Evolutionary conservation across 2,797 vertebrate genomes (phyloP).

Genomic region (Capromys pilorides): DNA sequence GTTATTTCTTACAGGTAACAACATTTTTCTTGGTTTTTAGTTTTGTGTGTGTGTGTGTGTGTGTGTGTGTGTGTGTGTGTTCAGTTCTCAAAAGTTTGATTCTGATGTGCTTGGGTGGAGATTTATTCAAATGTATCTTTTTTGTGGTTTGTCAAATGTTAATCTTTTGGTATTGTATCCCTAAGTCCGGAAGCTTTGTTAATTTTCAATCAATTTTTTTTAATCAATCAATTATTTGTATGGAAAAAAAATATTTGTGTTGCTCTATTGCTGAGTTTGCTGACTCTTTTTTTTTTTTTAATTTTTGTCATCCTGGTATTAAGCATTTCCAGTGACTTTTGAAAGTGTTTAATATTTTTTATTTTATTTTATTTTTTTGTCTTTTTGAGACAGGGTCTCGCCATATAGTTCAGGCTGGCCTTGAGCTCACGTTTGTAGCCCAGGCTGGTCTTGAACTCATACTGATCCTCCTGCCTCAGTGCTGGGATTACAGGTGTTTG

Average conservation of each 20-base stretch:
- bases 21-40: neutral
- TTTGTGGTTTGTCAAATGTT: neutral
- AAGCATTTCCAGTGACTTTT: neutral
- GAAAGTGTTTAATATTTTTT: neutral
- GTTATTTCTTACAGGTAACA: neutral
- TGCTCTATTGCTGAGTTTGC: neutral
- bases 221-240: neutral
- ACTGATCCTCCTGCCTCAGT: no score
- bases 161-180: neutral
- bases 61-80: neutral
- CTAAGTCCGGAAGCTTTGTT: neutral
- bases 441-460: no score
- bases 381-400: no score
- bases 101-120: neutral
- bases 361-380: no score
- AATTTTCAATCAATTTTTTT: neutral
- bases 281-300: neutral
- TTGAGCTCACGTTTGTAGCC: no score
- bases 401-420: no score
- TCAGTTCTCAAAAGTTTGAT: neutral
- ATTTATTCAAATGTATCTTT: neutral
- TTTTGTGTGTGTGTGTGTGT: neutral
- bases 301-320: neutral
- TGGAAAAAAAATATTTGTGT: neutral
- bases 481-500: no score